Evolutionary conservation across 1,140 invertebrate genomes (phyloP).

Genomic region (Platorchestia sp.): DNA sequence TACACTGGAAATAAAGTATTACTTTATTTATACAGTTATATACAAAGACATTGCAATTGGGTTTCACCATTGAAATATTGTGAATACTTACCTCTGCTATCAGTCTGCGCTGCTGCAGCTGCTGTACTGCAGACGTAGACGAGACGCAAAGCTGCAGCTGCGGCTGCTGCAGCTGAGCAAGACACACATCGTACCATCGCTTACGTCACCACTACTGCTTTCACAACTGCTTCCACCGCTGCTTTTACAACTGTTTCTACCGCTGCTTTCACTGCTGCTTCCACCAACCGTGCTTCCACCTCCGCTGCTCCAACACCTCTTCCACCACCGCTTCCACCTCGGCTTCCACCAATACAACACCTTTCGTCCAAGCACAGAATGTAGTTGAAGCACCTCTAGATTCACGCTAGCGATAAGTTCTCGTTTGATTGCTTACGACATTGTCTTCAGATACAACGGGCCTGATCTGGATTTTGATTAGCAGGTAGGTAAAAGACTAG

Average conservation of each 20-base stretch:
- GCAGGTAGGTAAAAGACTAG: not conserved
- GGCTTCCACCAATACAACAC: not conserved
- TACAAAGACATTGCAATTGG: not conserved
- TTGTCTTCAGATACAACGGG: not conserved
- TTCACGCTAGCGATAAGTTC: not conserved
- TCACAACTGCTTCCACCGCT: not conserved
- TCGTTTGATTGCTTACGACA: not conserved
- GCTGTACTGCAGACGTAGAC: not conserved
- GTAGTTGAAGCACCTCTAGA: not conserved
- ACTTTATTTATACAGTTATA: not conserved
- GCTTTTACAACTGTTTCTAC: too few species aligned
- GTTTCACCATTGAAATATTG: not conserved
- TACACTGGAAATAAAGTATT: too few species aligned
- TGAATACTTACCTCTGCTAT: slow-evolving; percentile 23
- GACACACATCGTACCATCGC: not conserved
- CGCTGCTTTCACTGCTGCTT: not conserved
- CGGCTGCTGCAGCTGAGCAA: not conserved
- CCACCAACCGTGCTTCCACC: not conserved
- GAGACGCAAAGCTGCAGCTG: not conserved
- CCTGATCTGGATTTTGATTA: not conserved
- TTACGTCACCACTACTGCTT: not conserved
- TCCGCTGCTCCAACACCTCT: too few species aligned
- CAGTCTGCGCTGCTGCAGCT: slow-evolving; percentile 12
- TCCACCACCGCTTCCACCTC: too few species aligned
- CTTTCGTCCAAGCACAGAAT: too few species aligned